These are phyloP conservation scores for Felis catus DNA, from an alignment of 2,113 vertebrate genomes.

Conservation along the genomic window F.catus_Fca126_mat1.0 CM031412.1:164863501-164864000, in stretches of 20 bases:
- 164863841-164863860: not conserved
- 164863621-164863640: not conserved
- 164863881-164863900: not conserved
- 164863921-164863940: not conserved
- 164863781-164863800: not conserved
- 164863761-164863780: not conserved
- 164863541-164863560: constrained; percentile 50
- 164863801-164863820: not conserved
- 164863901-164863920: not conserved
- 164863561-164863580: not conserved
- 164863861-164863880: not conserved
- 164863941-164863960: not conserved
- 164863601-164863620: not conserved
- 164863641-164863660: not conserved
- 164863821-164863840: not conserved
- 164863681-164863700: not conserved
- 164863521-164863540: constrained; percentile 60
- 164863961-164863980: not conserved
- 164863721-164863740: not conserved
- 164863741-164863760: not conserved
- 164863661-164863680: not conserved
- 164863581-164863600: not conserved
- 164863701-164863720: not conserved
- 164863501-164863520: constrained; percentile 56
- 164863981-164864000: not conserved